A percentile compares a stretch with the other conserved stretches of the same genome.
phyloP scores from a whole-genome alignment of 2,888 invertebrate genomes.

The Deilephila elpenor region DNA sequence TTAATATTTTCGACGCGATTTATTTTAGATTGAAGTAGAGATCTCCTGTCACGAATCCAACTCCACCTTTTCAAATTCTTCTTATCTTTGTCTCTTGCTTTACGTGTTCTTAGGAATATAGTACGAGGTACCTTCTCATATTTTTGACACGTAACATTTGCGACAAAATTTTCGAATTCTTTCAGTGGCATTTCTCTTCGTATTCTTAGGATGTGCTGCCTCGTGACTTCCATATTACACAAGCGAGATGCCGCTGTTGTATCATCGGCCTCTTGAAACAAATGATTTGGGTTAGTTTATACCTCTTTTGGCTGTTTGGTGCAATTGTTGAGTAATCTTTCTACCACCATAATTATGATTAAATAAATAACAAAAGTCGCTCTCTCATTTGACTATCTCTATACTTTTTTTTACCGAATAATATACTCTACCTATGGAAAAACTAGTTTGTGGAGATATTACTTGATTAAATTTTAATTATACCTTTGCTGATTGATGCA shows the following conservation, averaged over 20 bases:
- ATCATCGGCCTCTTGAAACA: slow-evolving; percentile 65
- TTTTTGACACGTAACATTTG: slow-evolving; percentile 52
- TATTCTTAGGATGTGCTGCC: slow-evolving; percentile 43
- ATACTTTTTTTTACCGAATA: too few relatives aligned
- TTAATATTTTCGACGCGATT: neutral
- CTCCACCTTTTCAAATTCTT: slow-evolving; percentile 46
- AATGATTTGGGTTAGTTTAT: slow-evolving; percentile 51
- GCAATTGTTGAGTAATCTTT: too few relatives aligned
- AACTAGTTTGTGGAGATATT: neutral
- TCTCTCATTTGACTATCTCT: too few relatives aligned
- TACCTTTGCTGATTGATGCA: slow-evolving; percentile 13
- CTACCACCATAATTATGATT: too few relatives aligned
- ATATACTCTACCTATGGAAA: neutral
- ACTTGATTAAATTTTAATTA: neutral
- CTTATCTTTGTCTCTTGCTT: slow-evolving; percentile 32
- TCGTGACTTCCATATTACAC: slow-evolving; percentile 60
- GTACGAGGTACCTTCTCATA: slow-evolving; percentile 43
- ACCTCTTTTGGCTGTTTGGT: neutral
- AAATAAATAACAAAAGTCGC: too few relatives aligned
- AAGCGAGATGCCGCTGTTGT: slow-evolving; percentile 37
- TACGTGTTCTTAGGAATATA: slow-evolving; percentile 42
- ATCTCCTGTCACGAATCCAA: slow-evolving; percentile 58
- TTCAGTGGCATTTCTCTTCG: slow-evolving; percentile 38
- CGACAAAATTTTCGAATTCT: slow-evolving; percentile 51
- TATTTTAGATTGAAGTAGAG: slow-evolving; percentile 34